Conservation (phyloP, 2,797 vertebrate genomes). For the Loris lydekkerianus region DNA sequence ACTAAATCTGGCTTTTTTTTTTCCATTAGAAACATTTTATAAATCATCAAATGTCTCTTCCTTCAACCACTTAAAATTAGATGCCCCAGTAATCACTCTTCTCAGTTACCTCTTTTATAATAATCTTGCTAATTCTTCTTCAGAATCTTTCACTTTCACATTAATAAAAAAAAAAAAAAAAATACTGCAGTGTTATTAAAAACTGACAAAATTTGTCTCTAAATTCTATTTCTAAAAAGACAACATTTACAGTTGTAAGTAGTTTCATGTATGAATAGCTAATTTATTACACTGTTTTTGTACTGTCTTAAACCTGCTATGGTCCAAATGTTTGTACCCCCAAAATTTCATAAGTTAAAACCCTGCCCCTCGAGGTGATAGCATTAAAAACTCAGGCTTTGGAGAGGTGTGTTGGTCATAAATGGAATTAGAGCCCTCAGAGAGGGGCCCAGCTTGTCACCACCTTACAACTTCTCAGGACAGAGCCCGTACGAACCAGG, state of each 20-base stretch:
- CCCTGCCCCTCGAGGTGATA: background rate
- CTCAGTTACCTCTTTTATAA: background rate
- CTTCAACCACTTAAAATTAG: conserved; percentile 19
- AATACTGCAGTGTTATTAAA: background rate
- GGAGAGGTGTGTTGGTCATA: too few relatives aligned
- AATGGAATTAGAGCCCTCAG: background rate
- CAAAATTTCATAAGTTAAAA: background rate
- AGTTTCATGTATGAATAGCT: background rate
- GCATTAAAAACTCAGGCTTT: background rate
- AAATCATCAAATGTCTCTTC: conserved; percentile 10
- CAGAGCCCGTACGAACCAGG: background rate
- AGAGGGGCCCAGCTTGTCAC: background rate
- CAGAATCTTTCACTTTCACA: conserved; percentile 47
- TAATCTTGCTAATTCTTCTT: conserved; percentile 62
- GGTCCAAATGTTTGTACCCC: background rate
- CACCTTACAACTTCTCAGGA: background rate
- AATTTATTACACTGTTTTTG: background rate
- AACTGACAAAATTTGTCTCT: background rate
- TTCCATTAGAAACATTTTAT: conserved; percentile 40
- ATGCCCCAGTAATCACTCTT: background rate
- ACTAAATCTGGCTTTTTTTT: background rate
- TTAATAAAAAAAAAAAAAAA: background rate
- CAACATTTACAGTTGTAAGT: conserved; percentile 74
- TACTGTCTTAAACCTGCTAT: background rate
- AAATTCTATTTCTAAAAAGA: conserved; percentile 78